Conservation (phyloP, 2,113 vertebrate genomes). For the Protobothrops mucrosquamatus region DNA sequence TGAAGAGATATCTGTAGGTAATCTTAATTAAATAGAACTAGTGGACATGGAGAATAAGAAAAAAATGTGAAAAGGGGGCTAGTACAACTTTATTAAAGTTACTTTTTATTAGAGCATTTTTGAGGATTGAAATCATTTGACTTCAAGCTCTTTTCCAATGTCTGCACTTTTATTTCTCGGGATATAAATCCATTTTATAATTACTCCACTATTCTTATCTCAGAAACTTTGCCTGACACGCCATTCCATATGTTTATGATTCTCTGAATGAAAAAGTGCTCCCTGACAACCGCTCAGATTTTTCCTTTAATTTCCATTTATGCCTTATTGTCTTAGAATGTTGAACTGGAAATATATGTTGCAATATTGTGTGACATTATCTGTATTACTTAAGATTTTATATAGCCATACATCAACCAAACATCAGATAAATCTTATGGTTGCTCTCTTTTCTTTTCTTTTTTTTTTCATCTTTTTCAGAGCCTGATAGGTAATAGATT, state of each 20-base stretch:
- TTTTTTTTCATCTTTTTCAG: slow-evolving; percentile 59
- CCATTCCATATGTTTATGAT: slow-evolving; percentile 81
- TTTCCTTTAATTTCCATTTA: slow-evolving; percentile 80
- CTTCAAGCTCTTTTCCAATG: slow-evolving; percentile 65
- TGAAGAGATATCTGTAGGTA: not conserved
- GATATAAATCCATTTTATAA: slow-evolving; percentile 78
- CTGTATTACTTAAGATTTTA: slow-evolving; percentile 82
- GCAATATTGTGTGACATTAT: slow-evolving; percentile 81
- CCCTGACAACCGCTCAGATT: slow-evolving; percentile 74
- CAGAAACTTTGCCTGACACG: slow-evolving; percentile 77
- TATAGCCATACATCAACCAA: slow-evolving; percentile 77
- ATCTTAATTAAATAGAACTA: slow-evolving; percentile 40
- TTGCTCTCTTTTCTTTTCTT: slow-evolving; percentile 52
- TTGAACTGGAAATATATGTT: slow-evolving; percentile 80
- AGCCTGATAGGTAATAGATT: slow-evolving; percentile 70
- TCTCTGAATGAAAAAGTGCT: slow-evolving; percentile 78
- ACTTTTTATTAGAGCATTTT: slow-evolving; percentile 59
- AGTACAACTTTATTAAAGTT: slow-evolving; percentile 43
- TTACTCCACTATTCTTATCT: slow-evolving; percentile 70
- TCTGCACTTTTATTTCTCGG: slow-evolving; percentile 61
- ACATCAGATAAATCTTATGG: slow-evolving; percentile 74
- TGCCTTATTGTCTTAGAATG: slow-evolving; percentile 80
- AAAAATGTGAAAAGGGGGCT: slow-evolving; percentile 28
- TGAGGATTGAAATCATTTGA: slow-evolving; percentile 65
- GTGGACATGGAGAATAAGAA: slow-evolving; percentile 45